Base-by-base conservation (phyloP, 1,140 invertebrate species). In the Lethrus apterus region DNA sequence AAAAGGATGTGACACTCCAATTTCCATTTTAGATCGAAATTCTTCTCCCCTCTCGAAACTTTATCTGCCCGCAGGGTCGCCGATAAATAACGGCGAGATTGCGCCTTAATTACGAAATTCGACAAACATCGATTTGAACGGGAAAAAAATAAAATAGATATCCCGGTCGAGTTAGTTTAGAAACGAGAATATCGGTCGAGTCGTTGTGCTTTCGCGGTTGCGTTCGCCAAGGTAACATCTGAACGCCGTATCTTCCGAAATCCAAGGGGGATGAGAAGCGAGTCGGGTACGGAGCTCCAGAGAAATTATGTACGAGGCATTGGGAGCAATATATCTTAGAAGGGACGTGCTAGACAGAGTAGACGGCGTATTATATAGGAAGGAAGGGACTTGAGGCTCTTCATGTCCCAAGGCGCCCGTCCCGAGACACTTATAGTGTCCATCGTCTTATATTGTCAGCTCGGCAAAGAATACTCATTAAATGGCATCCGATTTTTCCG, bases 261-360 rank as follows among this genome's bases (percentile, higher is more conserved):
- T 43, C 46, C 15, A 19, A 26, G 40, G 46, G 50, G 50, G 30
- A 40, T 44, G 46, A 36, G 34, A 43, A 47, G 29, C 30, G 32
- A 24, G 48, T 31, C 30, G 19, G 33, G 33, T 36, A 35, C 29
- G 10, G 47, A 61, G 60, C 57, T 59, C 55, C 33, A 43, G 53
- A 62, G 64, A 63, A 66, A 66, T 66, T 64, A 66, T 66, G 62
- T 63, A 66, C 61, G 58, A 64, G 59, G 61, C 64, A 62, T 58
- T 60, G 64, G 64, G 64, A 66, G 64, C 62, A 57, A 64, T 66
- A 66, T 58, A 64, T 66, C 62, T 57, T 50, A 38, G 32, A 52
- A 57, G 59, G 61, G 62, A 65, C 63, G 63, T 65, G 63, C 63
- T 54, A 63, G 63, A 64, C 62, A 54, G 60, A 56, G 58, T 57